Conservation (phyloP, 2,888 invertebrate species). For the Chironomus riparius region DNA sequence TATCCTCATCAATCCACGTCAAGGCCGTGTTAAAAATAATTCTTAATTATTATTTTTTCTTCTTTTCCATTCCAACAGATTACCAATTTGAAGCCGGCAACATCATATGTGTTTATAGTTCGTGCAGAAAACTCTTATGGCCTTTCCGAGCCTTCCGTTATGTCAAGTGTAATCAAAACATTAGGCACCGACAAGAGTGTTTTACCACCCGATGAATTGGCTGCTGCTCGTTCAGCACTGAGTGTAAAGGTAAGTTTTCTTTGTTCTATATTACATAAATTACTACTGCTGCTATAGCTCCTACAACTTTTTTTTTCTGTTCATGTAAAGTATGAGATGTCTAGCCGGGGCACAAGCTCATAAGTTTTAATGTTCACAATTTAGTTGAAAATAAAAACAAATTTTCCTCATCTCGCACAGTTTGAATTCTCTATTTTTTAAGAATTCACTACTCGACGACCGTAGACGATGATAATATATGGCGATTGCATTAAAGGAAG, state of each 20-base stretch:
- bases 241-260: constrained; percentile 40
- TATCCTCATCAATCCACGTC: too few relatives aligned
- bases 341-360: not conserved
- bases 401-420: not conserved
- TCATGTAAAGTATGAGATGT: not conserved
- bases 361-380: constrained; percentile 16
- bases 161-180: constrained; percentile 64
- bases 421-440: not conserved
- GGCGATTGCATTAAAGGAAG: not conserved
- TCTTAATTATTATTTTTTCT: not conserved
- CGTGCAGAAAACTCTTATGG: constrained; percentile 81
- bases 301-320: not conserved
- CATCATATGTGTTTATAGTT: constrained; percentile 76
- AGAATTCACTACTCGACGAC: not conserved
- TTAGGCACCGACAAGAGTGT: constrained; percentile 40
- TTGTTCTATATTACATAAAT: not conserved
- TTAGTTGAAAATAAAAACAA: not conserved
- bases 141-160: constrained; percentile 67
- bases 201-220: constrained; percentile 40
- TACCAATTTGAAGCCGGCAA: constrained; percentile 62
- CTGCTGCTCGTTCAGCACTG: constrained; percentile 39
- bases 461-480: not conserved
- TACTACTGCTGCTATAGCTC: not conserved
- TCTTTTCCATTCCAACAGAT: constrained; percentile 40
- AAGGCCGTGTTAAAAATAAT: too few relatives aligned